Evolutionary conservation across 2,113 vertebrate species (phyloP), one percentile per base, ranked within the genome.

Genomic region (Melanostigma gelatinosum): DNA sequence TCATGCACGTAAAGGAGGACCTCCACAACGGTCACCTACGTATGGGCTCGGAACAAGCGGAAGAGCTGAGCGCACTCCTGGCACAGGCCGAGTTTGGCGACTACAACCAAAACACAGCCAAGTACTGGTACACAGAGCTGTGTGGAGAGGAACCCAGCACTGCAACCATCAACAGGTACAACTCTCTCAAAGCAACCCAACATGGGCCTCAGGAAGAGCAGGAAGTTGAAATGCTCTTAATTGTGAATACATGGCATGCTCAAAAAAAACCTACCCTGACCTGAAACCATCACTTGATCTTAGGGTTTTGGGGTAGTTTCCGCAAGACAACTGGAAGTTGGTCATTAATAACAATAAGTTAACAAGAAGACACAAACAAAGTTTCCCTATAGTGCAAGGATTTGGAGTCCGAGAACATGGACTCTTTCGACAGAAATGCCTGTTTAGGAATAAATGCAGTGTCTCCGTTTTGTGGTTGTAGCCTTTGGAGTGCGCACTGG

Each of bases 41-140:
- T 9, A 98, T 97, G 91, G 95, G 95, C 75, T 94, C 96, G 0
- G 97, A 98, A 73, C 96, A 97, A 83, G 97, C 97, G 0, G 93
- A 97, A 89, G 97, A 97, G 87, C 96, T 99, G 73, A 97, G 97
- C 4, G 96, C 97, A 0, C 94, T 99, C 36, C 86, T 99, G 93
- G 97, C 97, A 7, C 98, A 99, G 91, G 96, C 96, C 4, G 97
- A 98, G 87, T 99, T 97, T 27, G 98, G 98, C 2, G 97, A 99
- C 92, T 99, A 99, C 90, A 98, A 98, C 88, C 97, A 98, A 93
- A 99, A 99, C 93, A 99, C 97, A 0, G 98, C 98, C 80, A 96
- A 96, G 92, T 99, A 99, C 90, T 97, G 83, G 93, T 98, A 97
- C 18, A 96, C 96, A 0, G 96, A 98, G 40, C 83, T 99, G 66